Conservation (phyloP, 2,113 vertebrate species). For the Engystomops pustulosus region DNA sequence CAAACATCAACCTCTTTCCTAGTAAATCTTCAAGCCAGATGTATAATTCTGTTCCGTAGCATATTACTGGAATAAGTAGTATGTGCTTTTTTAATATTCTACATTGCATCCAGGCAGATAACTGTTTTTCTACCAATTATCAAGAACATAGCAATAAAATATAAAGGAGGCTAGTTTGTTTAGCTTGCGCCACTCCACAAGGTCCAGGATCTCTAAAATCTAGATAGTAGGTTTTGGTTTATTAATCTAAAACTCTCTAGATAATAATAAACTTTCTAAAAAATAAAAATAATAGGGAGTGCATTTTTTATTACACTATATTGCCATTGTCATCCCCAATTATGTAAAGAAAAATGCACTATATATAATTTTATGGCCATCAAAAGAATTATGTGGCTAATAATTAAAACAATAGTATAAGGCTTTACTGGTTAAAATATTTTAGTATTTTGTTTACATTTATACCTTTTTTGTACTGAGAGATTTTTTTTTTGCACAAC, state of each 20-base stretch:
- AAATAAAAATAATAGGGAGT: neutral
- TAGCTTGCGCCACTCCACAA: too few species aligned
- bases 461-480: neutral
- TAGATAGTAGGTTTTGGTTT: neutral
- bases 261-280: neutral
- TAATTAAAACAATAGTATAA: neutral
- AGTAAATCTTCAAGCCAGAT: conserved; percentile 67
- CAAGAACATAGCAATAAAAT: neutral
- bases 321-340: neutral
- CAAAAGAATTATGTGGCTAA: neutral
- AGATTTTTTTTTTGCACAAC: too few species aligned
- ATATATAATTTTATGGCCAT: neutral
- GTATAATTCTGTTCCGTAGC: conserved; percentile 6
- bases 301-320: neutral
- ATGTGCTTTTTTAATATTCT: neutral
- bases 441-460: neutral
- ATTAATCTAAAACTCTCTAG: neutral
- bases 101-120: neutral
- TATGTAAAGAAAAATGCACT: neutral
- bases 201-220: too few species aligned
- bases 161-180: too few species aligned
- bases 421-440: neutral
- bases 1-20: conserved; percentile 72
- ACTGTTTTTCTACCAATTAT: too few species aligned
- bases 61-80: neutral